phyloP scores from a whole-genome alignment of 1,140 invertebrate genomes.

The Mycetomoellerius zeteki region DNA sequence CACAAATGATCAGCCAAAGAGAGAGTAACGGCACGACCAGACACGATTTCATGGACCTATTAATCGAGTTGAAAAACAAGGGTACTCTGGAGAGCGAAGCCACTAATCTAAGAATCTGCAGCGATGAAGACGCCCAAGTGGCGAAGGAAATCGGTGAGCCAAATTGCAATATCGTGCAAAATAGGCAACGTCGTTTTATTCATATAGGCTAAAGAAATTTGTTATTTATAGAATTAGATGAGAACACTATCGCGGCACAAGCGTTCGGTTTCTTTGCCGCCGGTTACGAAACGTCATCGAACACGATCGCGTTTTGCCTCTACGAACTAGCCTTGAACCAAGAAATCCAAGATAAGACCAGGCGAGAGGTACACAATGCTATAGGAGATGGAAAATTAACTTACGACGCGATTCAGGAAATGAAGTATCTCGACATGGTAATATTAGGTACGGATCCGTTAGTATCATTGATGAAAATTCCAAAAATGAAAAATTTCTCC shows the following conservation, averaged over 20 bases:
- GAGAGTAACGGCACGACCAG: conserved; percentile 84
- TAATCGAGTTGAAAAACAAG: conserved; percentile 88
- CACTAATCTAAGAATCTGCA: conserved; percentile 42
- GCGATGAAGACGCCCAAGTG: conserved; percentile 71
- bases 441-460: conserved; percentile 85
- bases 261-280: conserved; percentile 91
- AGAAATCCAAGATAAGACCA: conserved; percentile 89
- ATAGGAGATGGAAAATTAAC: conserved; percentile 86
- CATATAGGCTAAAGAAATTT: not conserved
- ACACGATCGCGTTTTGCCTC: conserved; percentile 89
- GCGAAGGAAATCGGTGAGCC: conserved; percentile 79
- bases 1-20: conserved; percentile 87
- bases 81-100: conserved; percentile 84
- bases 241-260: conserved; percentile 89
- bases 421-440: conserved; percentile 89
- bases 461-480: not conserved
- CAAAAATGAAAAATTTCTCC: not conserved
- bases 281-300: conserved; percentile 93
- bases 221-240: conserved; percentile 85
- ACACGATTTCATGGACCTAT: conserved; percentile 89
- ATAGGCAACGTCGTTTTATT: not conserved
- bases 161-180: not conserved
- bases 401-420: conserved; percentile 89
- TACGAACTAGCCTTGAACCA: conserved; percentile 90
- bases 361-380: conserved; percentile 89